phyloP scores from a whole-genome alignment of 2,113 vertebrate genomes.

The Siphamia tubifer region DNA sequence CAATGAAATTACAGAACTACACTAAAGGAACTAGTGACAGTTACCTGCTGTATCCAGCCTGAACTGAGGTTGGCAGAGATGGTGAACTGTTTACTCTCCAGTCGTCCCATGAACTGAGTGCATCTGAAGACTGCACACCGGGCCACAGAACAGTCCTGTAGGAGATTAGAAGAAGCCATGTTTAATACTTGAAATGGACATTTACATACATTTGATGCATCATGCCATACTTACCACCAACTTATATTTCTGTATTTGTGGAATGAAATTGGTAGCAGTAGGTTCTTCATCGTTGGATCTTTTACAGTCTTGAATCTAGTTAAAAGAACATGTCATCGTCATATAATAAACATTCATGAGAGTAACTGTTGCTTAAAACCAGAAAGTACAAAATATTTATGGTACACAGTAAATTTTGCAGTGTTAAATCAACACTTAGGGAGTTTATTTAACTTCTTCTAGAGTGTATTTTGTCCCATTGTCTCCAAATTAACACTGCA shows the following conservation, averaged over 20 bases:
- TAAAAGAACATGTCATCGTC: not conserved
- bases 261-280: conserved; percentile 16
- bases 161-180: not conserved
- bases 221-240: conserved; percentile 56
- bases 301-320: conserved; percentile 75
- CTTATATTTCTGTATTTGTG: conserved; percentile 43
- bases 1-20: too few relatives aligned
- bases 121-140: conserved; percentile 75
- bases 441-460: too few relatives aligned
- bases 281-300: conserved; percentile 10
- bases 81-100: conserved; percentile 52
- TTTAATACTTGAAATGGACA: fast-evolving
- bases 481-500: too few relatives aligned
- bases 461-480: too few relatives aligned
- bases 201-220: not conserved
- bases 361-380: not conserved
- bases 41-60: conserved; percentile 81
- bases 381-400: not conserved
- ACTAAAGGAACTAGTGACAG: too few relatives aligned
- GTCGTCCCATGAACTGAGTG: conserved; percentile 35
- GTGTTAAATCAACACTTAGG: too few relatives aligned
- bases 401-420: too few relatives aligned
- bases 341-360: not conserved
- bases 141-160: conserved; percentile 81
- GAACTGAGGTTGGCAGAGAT: conserved; percentile 81